A percentile compares a stretch with the other conserved stretches of the same genome.
Conservation (phyloP, 2,888 invertebrate species). For the Mylabris sibirica region DNA sequence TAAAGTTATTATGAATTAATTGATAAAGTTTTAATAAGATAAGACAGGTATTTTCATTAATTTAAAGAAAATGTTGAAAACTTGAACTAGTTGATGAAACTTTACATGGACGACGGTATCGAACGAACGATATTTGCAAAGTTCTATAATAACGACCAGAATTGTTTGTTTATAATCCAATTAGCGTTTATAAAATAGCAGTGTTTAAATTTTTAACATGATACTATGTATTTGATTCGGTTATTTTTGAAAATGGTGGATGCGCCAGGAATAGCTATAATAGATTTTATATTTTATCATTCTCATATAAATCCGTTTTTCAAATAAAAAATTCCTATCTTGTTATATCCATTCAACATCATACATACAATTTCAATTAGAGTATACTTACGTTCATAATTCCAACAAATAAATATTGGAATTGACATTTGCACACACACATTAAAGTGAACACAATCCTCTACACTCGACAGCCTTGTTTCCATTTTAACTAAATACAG, state of each 20-base stretch:
- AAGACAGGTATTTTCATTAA: constrained; percentile 2
- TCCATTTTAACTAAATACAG: background rate
- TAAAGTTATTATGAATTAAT: background rate
- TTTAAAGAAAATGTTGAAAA: background rate
- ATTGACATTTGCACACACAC: background rate
- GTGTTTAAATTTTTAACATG: background rate
- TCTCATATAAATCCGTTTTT: background rate
- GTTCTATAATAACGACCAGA: background rate
- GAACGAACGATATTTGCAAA: background rate
- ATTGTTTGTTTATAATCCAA: background rate
- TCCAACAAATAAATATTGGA: background rate
- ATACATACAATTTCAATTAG: background rate
- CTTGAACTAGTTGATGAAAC: background rate
- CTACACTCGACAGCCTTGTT: background rate
- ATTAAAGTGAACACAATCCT: background rate
- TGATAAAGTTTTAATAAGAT: background rate
- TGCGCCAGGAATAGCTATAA: background rate
- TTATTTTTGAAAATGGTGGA: background rate
- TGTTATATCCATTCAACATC: background rate
- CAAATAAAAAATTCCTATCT: background rate
- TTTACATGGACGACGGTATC: background rate
- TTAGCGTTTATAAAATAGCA: background rate
- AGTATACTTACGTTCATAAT: background rate
- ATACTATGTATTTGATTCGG: background rate
- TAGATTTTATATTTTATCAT: background rate